Conservation (phyloP, 2,888 invertebrate genomes). For the Cephus pygmeus region DNA sequence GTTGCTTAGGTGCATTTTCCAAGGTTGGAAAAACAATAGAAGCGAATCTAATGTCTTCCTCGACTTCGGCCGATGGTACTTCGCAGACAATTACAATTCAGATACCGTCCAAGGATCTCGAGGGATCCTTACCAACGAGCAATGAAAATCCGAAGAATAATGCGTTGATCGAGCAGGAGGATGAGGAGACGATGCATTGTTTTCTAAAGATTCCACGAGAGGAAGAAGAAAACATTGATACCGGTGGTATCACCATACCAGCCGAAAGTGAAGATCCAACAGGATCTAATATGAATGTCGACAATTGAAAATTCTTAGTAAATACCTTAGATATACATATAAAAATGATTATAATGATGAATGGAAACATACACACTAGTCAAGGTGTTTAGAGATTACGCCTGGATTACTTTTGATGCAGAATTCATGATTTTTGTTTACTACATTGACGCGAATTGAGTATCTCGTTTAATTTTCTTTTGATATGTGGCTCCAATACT, state of each 20-base stretch:
- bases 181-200: conserved; percentile 66
- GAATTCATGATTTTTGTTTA: background rate
- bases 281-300: conserved; percentile 41
- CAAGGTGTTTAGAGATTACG: conserved; percentile 20
- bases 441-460: background rate
- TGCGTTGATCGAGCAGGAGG: conserved; percentile 58
- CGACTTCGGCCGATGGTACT: conserved; percentile 62
- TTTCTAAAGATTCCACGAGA: conserved; percentile 58
- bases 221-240: conserved; percentile 68
- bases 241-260: conserved; percentile 71
- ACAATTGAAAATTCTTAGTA: conserved; percentile 10
- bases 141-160: conserved; percentile 35
- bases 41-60: conserved; percentile 62
- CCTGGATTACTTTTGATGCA: background rate
- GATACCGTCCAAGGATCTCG: conserved; percentile 59
- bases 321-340: background rate
- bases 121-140: conserved; percentile 50
- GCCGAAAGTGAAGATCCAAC: conserved; percentile 62
- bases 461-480: background rate
- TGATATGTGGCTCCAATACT: background rate
- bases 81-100: conserved; percentile 62
- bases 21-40: conserved; percentile 57
- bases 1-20: conserved; percentile 60
- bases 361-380: conserved; percentile 39
- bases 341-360: conserved; percentile 17